Base-by-base conservation (phyloP, 2,113 vertebrate genomes). In the Zingel zingel region DNA sequence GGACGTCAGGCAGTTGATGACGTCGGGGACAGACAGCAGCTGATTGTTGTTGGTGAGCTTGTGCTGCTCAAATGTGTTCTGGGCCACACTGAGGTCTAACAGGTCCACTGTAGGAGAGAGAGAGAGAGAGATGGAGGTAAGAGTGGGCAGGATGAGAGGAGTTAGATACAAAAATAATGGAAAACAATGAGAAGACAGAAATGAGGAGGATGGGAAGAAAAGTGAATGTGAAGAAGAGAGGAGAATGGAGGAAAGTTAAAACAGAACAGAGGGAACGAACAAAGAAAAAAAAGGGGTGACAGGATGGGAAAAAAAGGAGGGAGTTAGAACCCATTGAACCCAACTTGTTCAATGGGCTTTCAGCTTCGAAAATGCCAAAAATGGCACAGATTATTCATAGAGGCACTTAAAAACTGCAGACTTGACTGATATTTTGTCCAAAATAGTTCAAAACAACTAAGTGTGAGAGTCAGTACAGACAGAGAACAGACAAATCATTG, bases 1-100 rank as follows among this genome's bases (percentile, higher is more conserved):
- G 30, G 97, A 97, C 6, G 97, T 98, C 94, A 99, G 95, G 88
- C 97, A 97, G 93, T 96, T 97, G 94, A 99, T 97, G 88, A 99
- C 94, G 51, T 99, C 98, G 3, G 98, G 97, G 43, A 99, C 97
- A 3, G 95, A 93, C 30, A 98, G 95, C 66, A 97, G 95, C 74
- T 97, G 96, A 58, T 95, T 96, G 82, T 98, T 98, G 88, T 97
- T 97, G 86, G 92, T 96, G 84, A 99, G 74, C 75, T 97, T 98
- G 91, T 99, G 97, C 90, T 99, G 97, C 83, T 95, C 95, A 69
- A 99, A 99, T 81, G 97, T 94, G 89, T 95, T 96, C 91, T 98
- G 97, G 85, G 98, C 97, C 50, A 96, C 96, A n/a, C 90, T 96
- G 92, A 99, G 84, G 57, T 99, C 98, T 92, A 99, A 85, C 21